Conservation (phyloP, 2,888 invertebrate genomes). For the Tinea trinotella region DNA sequence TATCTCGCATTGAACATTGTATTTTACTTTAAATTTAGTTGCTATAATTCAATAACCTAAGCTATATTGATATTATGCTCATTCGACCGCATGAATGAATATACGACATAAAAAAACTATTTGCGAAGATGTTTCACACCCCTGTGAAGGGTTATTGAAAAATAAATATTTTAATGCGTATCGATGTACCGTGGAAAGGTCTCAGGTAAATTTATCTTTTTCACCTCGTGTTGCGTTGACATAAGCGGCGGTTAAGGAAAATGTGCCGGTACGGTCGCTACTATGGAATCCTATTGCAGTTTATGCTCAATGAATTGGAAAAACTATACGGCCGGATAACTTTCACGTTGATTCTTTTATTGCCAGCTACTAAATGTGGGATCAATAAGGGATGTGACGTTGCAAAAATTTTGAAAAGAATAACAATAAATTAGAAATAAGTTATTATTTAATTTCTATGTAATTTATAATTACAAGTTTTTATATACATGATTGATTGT, state of each 20-base stretch:
- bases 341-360: conserved; percentile 63
- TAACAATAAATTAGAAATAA: no score
- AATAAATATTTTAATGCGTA: conserved; percentile 53
- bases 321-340: conserved; percentile 63
- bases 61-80: conserved; percentile 35
- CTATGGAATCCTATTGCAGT: conserved; percentile 66
- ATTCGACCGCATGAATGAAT: conserved; percentile 36
- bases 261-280: conserved; percentile 30
- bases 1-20: conserved; percentile 22
- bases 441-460: no score
- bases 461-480: no score
- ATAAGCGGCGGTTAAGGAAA: conserved; percentile 46
- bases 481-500: background rate
- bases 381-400: conserved; percentile 59
- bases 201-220: conserved; percentile 57
- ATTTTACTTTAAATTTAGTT: conserved; percentile 25
- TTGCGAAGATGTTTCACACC: conserved; percentile 30
- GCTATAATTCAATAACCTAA: conserved; percentile 32
- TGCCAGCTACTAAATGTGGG: conserved; percentile 32
- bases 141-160: conserved; percentile 38
- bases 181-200: conserved; percentile 41
- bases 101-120: conserved; percentile 27
- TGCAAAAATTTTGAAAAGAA: conserved; percentile 34
- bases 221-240: conserved; percentile 36
- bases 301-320: conserved; percentile 66